Evolutionary conservation across 2,113 vertebrate genomes (phyloP), one percentile per base, ranked within the genome.

Genomic region (Trichomycterus rosablanca): DNA sequence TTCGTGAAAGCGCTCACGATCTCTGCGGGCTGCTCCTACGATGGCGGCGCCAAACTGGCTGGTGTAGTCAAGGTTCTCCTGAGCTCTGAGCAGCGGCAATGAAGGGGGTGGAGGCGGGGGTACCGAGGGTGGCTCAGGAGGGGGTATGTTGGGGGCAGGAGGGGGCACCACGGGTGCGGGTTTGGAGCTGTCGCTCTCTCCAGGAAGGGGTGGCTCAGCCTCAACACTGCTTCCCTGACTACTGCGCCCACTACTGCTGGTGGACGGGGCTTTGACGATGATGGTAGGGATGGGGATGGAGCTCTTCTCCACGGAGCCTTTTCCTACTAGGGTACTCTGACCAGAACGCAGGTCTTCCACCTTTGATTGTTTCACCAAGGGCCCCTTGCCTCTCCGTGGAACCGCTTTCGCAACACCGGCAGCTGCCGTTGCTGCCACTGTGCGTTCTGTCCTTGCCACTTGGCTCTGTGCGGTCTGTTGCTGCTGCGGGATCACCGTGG

Each of bases 161-260:
- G 86, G 89, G 72, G 82, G 84, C 64, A 81, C 78, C 22, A 81
- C 77, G 0, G 75, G 83, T 10, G 76, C 86, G 2, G 74, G 77
- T 68, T 83, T 85, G 68, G 77, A 10, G 10, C 72, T 87, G 30
- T 82, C 87, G 3, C 66, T 76, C 43, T 85, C 84, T 39, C 73
- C 84, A 6, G 83, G 37, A n/a, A 77, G 64, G 6, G 83, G 76
- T 3, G 61, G 79, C 60, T 92, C 84, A 0, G 90, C 89, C 80
- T 95, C 92, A 72, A 93, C 88, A 53, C 93, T 95, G 84, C 92
- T 94, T 64, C 92, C 93, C 76, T 94, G 93, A 73, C 93, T 95
- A 80, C 93, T 95, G 59, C 91, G 89, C 37, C 92, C 93, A 54
- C 92, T 94, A 81, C 93, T 95, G 78, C 93, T 95, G 75, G 92